These are phyloP conservation scores for Micromussa lordhowensis DNA, from an alignment of 92 coral and sea anemone species.

Conservation along the genomic window DNA sequence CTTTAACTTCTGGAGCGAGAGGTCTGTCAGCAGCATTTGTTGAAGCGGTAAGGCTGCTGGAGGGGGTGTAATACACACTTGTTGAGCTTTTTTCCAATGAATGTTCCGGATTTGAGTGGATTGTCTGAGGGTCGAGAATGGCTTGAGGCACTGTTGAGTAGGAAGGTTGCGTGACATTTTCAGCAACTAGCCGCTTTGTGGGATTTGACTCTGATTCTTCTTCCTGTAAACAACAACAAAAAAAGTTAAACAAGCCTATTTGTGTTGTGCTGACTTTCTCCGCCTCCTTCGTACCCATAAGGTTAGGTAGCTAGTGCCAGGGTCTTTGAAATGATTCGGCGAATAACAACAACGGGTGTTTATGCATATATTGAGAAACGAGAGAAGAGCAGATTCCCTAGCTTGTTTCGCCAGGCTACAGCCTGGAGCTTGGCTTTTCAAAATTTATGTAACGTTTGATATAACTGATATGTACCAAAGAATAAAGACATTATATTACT, in stretches of 20 bases:
- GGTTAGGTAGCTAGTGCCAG: too few species aligned
- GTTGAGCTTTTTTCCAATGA: slow-evolving; percentile 24
- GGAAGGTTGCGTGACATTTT: background rate
- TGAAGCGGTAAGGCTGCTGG: slow-evolving; percentile 16
- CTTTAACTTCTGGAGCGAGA: background rate
- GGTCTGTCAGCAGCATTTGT: slow-evolving; percentile 4
- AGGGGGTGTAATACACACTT: slow-evolving; percentile 38
- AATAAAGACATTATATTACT: too few species aligned
- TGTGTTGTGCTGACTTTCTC: background rate
- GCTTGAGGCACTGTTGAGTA: slow-evolving; percentile 1
- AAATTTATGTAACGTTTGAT: too few species aligned
- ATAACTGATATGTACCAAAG: too few species aligned
- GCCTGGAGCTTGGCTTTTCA: too few species aligned
- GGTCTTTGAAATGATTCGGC: too few species aligned
- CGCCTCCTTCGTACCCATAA: background rate
- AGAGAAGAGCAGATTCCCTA: too few species aligned
- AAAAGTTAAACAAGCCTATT: background rate
- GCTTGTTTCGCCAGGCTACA: too few species aligned
- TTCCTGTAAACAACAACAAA: slow-evolving; percentile 7
- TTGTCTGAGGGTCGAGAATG: background rate
- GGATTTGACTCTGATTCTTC: slow-evolving; percentile 15
- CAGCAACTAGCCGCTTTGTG: slow-evolving; percentile 12
- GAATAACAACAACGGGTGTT: too few species aligned
- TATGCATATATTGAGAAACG: too few species aligned
- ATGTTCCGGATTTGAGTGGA: background rate